phyloP scores from a whole-genome alignment of 2,113 vertebrate species.

The Thamnaconus septentrionalis region DNA sequence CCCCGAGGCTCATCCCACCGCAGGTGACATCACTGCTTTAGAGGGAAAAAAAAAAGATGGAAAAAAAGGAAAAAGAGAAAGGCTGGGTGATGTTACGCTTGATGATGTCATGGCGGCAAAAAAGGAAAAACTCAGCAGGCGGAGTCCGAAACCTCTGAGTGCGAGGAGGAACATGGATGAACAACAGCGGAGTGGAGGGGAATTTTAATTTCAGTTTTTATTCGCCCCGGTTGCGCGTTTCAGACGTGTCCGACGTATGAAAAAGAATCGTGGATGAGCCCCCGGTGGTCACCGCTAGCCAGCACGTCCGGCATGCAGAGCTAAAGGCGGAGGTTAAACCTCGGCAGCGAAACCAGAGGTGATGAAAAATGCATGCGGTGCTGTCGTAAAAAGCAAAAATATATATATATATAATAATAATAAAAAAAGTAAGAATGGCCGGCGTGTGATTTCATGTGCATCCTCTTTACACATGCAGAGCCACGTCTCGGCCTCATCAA shows the following conservation, averaged over 20 bases:
- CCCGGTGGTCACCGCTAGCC: slow-evolving; percentile 27
- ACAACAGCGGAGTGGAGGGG: no score
- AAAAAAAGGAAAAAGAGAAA: no score
- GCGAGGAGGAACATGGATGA: no score
- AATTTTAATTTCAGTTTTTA: no score
- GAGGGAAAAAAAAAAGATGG: slow-evolving; percentile 18
- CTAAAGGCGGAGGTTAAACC: slow-evolving; percentile 63
- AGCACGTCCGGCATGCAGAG: slow-evolving; percentile 18
- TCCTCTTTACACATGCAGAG: slow-evolving; percentile 65
- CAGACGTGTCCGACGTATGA: no score
- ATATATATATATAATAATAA: no score
- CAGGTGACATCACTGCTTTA: slow-evolving; percentile 67
- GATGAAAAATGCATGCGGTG: slow-evolving; percentile 55
- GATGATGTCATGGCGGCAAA: slow-evolving; percentile 60
- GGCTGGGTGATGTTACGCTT: slow-evolving; percentile 38
- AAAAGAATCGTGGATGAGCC: not conserved
- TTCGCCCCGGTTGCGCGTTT: no score
- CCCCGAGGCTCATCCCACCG: slow-evolving; percentile 42
- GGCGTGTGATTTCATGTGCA: slow-evolving; percentile 45
- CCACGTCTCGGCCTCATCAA: slow-evolving; percentile 64
- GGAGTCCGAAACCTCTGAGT: not conserved
- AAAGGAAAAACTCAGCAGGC: slow-evolving; percentile 8
- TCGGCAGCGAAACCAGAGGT: slow-evolving; percentile 47
- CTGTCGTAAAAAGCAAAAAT: slow-evolving; percentile 50
- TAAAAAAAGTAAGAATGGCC: slow-evolving; percentile 38